Conservation (phyloP, 2,113 vertebrate genomes). For the Zosterops hypoxanthus region DNA sequence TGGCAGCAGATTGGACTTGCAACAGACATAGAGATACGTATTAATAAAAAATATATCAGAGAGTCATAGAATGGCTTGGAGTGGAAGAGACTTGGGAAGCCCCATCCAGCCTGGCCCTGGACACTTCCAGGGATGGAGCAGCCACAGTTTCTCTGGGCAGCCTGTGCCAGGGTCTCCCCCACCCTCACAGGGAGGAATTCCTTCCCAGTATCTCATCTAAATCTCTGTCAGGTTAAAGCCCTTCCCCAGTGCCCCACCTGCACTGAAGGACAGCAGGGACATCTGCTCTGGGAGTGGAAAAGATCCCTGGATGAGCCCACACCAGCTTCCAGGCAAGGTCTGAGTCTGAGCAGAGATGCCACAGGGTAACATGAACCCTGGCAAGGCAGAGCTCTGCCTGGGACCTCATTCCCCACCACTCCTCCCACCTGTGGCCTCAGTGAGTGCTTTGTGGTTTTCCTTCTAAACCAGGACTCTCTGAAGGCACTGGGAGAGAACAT, state of each 20-base stretch:
- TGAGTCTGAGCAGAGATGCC: background rate
- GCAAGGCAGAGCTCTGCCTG: background rate
- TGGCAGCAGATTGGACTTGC: background rate
- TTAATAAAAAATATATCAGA: background rate
- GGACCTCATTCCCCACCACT: background rate
- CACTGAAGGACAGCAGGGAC: background rate
- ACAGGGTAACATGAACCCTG: background rate
- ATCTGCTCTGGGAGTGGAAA: rapidly evolving
- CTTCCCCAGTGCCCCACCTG: too few relatives aligned
- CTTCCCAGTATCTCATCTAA: background rate
- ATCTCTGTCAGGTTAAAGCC: background rate
- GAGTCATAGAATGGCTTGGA: background rate
- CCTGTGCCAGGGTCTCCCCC: rapidly evolving
- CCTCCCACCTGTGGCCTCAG: background rate
- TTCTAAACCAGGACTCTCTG: background rate
- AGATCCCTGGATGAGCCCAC: background rate
- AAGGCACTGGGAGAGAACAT: background rate
- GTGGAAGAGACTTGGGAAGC: background rate
- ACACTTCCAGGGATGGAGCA: background rate
- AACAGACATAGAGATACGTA: background rate
- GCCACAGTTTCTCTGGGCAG: background rate
- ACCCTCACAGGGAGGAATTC: background rate
- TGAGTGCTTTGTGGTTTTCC: background rate
- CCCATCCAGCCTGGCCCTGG: rapidly evolving
- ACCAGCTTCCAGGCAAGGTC: background rate